Percentiles rank a stretch among this genome's conserved stretches.
Evolutionary conservation across 2,888 invertebrate species (phyloP).

Genomic region (Lagria hirta): DNA sequence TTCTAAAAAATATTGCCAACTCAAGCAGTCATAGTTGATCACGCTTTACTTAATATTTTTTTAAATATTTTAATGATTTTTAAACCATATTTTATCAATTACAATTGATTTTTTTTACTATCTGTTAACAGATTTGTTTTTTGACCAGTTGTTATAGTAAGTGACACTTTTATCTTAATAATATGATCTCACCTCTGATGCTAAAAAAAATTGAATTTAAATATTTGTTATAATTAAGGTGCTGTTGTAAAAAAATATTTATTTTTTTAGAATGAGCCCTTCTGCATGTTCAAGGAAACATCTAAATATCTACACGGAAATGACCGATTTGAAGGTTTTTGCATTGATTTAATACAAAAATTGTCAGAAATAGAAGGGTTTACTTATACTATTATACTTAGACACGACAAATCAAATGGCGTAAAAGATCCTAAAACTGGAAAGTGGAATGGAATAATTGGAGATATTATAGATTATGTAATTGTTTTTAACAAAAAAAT

Average conservation of each 20-base stretch:
- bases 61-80: too few species aligned
- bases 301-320: conserved; percentile 67
- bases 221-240: too few species aligned
- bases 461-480: conserved; percentile 53
- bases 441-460: conserved; percentile 76
- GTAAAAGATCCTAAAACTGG: conserved; percentile 50
- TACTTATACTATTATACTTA: conserved; percentile 65
- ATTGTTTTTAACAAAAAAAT: conserved; percentile 30
- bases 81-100: too few species aligned
- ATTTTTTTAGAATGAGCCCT: conserved; percentile 61
- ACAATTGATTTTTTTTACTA: too few species aligned
- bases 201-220: too few species aligned
- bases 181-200: too few species aligned
- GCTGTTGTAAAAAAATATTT: neutral
- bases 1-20: too few species aligned
- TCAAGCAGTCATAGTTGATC: too few species aligned
- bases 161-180: too few species aligned
- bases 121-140: too few species aligned
- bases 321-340: conserved; percentile 82
- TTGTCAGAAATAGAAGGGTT: conserved; percentile 76
- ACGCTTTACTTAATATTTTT: too few species aligned
- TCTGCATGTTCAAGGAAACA: conserved; percentile 60
- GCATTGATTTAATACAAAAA: conserved; percentile 80
- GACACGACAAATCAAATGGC: conserved; percentile 49
- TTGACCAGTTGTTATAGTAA: too few species aligned